Base-by-base conservation (phyloP, 2,888 invertebrate genomes). In the Cryptus armator region DNA sequence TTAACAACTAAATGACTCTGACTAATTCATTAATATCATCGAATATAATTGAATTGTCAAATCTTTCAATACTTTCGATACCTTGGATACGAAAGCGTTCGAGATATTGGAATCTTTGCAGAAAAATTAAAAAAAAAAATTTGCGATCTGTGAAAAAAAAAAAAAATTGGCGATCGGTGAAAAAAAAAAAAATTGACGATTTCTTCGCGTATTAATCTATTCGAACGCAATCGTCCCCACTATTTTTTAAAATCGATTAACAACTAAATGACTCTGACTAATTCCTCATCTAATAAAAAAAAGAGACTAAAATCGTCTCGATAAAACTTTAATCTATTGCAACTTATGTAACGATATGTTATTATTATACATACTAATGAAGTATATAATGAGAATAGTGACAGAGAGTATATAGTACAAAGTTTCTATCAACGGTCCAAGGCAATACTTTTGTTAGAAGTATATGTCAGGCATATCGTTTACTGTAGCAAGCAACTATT, bases 401-500 rank as follows among this genome's bases (percentile, higher is more conserved):
- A 44, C 19, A 24, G 29, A 66, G 81, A 81, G 51, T 76, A 46
- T 72, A 19, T 76, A 81, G 75, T 83, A 83, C 80, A 84, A 46
- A 74, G 77, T 80, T 86, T 81, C 81, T 81, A 81, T 81, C 77
- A 74, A 81, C 77, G 62, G 74, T 78, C 84, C 84, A 81, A 84
- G 81, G 84, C 84, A 84, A 84, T 84, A 84, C 85, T 85, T 82
- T 85, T 68, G 71, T 86, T 62, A 80, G 79, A 85, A 88, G 87
- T 87, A 85, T 87, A 85, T 75, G 67, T 83, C 87, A 87, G 82
- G 86, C 86, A 87, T 83, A 83, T 88, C 85, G 89, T 91, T 91
- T 91, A 92, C 91, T 91, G 88, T 89, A 91, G 92, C 91, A 91
- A 91, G 92, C 91, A 92, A 91, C 91, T 91, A 92, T 91, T 88